These are phyloP conservation scores for Yponomeuta evonymella DNA, from an alignment of 2,888 invertebrate genomes.

Conservation along the genomic window DNA sequence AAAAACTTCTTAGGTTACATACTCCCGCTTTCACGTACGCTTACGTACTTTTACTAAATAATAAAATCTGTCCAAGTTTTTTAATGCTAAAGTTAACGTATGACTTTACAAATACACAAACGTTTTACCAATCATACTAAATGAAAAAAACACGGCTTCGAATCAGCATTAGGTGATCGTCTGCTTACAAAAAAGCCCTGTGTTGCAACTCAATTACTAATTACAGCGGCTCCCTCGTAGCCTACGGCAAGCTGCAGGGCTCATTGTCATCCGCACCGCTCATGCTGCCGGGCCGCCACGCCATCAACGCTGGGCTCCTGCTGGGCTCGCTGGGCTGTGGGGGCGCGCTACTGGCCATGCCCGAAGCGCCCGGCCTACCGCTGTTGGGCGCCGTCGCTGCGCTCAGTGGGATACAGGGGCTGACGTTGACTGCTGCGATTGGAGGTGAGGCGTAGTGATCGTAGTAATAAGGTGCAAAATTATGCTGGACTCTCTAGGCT, in stretches of 20 bases:
- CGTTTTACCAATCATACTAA: too few species aligned
- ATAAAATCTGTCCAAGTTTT: too few species aligned
- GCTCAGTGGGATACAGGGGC: slow-evolving; percentile 87
- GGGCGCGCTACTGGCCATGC: slow-evolving; percentile 77
- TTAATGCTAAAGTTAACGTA: too few species aligned
- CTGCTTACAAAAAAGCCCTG: too few species aligned
- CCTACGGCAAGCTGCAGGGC: slow-evolving; percentile 93
- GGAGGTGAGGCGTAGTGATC: slow-evolving; percentile 76
- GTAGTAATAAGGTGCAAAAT: too few species aligned
- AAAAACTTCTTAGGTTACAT: too few species aligned
- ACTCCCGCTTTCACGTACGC: too few species aligned
- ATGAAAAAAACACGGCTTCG: too few species aligned
- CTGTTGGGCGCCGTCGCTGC: slow-evolving; percentile 85
- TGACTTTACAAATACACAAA: too few species aligned
- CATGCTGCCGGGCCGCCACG: slow-evolving; percentile 88
- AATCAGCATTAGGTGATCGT: too few species aligned
- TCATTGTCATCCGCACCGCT: slow-evolving; percentile 87
- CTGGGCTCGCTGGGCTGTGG: slow-evolving; percentile 84
- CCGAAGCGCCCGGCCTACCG: slow-evolving; percentile 81
- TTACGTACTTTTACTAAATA: too few species aligned
- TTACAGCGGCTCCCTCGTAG: slow-evolving; percentile 87
- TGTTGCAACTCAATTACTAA: too few species aligned
- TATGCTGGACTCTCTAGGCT: slow-evolving; percentile 71
- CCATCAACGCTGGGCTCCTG: slow-evolving; percentile 82
- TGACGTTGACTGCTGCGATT: slow-evolving; percentile 91